Evolutionary conservation across 2,113 vertebrate species (phyloP).

Genomic region (Coturnix japonica): DNA sequence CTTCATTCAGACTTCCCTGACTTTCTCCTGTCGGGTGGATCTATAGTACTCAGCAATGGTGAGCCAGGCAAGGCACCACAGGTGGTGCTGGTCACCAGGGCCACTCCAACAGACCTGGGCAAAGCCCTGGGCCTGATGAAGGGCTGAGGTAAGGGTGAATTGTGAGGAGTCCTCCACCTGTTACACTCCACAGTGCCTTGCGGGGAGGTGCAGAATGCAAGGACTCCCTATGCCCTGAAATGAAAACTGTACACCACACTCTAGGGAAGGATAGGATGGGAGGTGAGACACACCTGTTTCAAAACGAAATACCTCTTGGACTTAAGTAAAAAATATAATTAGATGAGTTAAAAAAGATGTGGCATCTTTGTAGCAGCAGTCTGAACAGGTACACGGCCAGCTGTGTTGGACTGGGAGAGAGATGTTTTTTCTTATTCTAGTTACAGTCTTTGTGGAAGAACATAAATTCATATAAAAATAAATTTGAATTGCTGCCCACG

Average conservation of each 20-base stretch:
- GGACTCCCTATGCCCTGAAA: neutral
- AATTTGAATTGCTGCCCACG: neutral
- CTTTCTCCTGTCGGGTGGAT: rapidly evolving
- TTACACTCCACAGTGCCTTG: neutral
- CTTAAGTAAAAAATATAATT: neutral
- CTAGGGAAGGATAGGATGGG: neutral
- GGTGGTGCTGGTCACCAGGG: neutral
- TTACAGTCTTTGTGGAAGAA: neutral
- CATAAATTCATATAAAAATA: neutral
- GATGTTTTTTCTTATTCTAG: neutral
- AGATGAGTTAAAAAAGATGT: neutral
- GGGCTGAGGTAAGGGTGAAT: rapidly evolving
- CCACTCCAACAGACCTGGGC: rapidly evolving
- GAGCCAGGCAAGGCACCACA: rapidly evolving
- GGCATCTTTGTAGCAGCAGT: neutral
- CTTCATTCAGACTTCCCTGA: neutral
- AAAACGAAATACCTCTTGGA: neutral
- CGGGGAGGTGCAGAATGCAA: neutral
- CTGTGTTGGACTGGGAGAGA: neutral
- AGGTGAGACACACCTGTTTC: neutral
- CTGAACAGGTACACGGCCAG: neutral
- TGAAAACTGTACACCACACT: rapidly evolving
- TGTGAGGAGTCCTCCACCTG: too few relatives aligned
- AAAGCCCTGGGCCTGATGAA: rapidly evolving
- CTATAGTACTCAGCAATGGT: rapidly evolving